These are phyloP conservation scores for Calcarius lapponicus DNA, from an alignment of 2,797 vertebrate species.

Conservation along the genomic window DNA sequence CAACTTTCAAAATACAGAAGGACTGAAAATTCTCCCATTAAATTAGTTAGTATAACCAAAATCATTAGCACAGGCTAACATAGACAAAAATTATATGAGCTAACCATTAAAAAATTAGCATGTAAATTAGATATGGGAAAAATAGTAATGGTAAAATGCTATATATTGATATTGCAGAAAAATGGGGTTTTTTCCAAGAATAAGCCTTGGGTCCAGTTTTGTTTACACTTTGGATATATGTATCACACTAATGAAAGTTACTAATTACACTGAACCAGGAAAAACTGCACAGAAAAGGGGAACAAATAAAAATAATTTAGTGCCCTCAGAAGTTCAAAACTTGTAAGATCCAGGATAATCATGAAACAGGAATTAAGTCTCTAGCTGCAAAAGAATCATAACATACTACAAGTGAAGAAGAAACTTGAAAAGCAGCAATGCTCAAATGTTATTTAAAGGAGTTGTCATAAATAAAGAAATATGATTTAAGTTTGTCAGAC, in stretches of 20 bases:
- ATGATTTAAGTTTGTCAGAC: background rate
- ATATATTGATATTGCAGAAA: background rate
- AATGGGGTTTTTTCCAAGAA: background rate
- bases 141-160: background rate
- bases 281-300: background rate
- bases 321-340: background rate
- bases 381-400: background rate
- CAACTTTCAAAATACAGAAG: background rate
- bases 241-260: background rate
- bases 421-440: background rate
- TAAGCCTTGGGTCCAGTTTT: background rate
- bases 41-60: slow-evolving; percentile 41
- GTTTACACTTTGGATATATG: background rate
- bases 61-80: slow-evolving; percentile 4
- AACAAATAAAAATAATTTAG: background rate
- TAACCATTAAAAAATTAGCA: slow-evolving; percentile 40
- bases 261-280: background rate
- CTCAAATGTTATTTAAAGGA: background rate
- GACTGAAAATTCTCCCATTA: slow-evolving; percentile 38
- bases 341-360: background rate
- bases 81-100: slow-evolving; percentile 11
- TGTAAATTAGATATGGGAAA: background rate
- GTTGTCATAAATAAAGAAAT: background rate
- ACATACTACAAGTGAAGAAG: background rate
- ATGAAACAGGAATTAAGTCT: background rate